Percentiles rank a stretch among this genome's conserved stretches.
Evolutionary conservation across 1,140 invertebrate genomes (phyloP).

Genomic region (Alviniconcha marisindica): DNA sequence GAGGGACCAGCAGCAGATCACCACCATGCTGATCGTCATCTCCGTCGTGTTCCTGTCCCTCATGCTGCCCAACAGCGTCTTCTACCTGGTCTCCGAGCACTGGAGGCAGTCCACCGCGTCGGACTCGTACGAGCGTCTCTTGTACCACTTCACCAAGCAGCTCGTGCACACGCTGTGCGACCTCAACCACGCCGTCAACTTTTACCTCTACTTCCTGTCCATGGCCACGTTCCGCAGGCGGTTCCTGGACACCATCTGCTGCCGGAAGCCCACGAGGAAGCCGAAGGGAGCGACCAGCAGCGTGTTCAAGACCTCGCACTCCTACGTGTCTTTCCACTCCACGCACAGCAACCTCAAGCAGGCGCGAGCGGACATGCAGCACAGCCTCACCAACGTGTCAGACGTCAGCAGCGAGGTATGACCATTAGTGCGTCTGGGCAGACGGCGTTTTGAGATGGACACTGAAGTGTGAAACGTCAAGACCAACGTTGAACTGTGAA

Average conservation of each 20-base stretch:
- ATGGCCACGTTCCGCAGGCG: slow-evolving; percentile 47
- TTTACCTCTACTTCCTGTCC: slow-evolving; percentile 67
- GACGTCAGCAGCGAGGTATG: slow-evolving; percentile 27
- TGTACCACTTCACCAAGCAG: slow-evolving; percentile 42
- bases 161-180: slow-evolving; percentile 62
- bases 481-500: too few relatives aligned
- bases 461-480: not conserved
- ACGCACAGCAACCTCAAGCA: slow-evolving; percentile 31
- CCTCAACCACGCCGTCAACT: slow-evolving; percentile 66
- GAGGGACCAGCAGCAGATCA: slow-evolving; percentile 65
- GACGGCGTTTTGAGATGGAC: not conserved
- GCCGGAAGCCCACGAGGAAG: slow-evolving; percentile 16
- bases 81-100: slow-evolving; percentile 56
- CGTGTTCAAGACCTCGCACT: slow-evolving; percentile 45
- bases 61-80: slow-evolving; percentile 62
- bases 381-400: slow-evolving; percentile 21
- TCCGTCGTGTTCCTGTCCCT: slow-evolving; percentile 61
- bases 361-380: slow-evolving; percentile 3
- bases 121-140: slow-evolving; percentile 27
- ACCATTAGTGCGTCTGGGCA: slow-evolving; percentile 2
- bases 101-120: slow-evolving; percentile 10
- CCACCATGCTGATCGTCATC: slow-evolving; percentile 64
- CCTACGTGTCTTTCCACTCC: slow-evolving; percentile 43
- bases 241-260: slow-evolving; percentile 46
- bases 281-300: slow-evolving; percentile 31